Evolutionary conservation across 2,113 vertebrate genomes (phyloP).

Genomic region (Embiotoca jacksoni): DNA sequence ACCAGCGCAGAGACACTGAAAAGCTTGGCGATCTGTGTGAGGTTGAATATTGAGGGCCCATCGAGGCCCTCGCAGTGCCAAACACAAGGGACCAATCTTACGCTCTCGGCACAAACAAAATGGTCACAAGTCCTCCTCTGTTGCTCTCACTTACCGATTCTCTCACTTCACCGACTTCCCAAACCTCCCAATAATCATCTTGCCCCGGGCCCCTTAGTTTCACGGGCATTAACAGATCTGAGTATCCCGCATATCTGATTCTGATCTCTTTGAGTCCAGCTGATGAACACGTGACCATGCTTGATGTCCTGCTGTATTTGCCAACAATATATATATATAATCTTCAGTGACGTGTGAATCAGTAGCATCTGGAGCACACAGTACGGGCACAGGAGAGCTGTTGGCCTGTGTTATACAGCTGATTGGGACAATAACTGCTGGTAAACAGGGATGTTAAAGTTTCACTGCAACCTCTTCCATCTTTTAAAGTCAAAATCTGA

Average conservation of each 20-base stretch:
- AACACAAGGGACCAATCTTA: conserved; percentile 84
- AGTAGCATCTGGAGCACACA: conserved; percentile 28
- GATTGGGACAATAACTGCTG: conserved; percentile 75
- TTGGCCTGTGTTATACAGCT: conserved; percentile 49
- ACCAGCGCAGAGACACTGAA: conserved; percentile 30
- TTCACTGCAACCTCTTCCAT: conserved; percentile 39
- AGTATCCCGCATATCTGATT: conserved; percentile 52
- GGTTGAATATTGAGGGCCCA: conserved; percentile 64
- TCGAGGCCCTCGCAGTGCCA: conserved; percentile 65
- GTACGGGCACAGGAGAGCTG: conserved; percentile 34
- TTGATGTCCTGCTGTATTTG: conserved; percentile 26
- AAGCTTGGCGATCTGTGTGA: conserved; percentile 33
- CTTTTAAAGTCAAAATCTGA: conserved; percentile 30
- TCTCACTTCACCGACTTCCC: conserved; percentile 87
- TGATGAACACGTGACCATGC: conserved; percentile 33
- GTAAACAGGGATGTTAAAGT: conserved; percentile 71
- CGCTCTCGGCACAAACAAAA: conserved; percentile 89
- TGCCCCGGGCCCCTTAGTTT: conserved; percentile 83
- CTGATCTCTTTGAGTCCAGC: conserved; percentile 15
- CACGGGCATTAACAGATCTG: conserved; percentile 80
- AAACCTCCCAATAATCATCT: conserved; percentile 90
- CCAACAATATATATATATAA: conserved; percentile 25
- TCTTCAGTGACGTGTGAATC: conserved; percentile 20
- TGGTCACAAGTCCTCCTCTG: conserved; percentile 85
- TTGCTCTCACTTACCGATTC: conserved; percentile 85